Base-by-base conservation (phyloP, 2,888 invertebrate species). In the Tuberolachnus salignus region DNA sequence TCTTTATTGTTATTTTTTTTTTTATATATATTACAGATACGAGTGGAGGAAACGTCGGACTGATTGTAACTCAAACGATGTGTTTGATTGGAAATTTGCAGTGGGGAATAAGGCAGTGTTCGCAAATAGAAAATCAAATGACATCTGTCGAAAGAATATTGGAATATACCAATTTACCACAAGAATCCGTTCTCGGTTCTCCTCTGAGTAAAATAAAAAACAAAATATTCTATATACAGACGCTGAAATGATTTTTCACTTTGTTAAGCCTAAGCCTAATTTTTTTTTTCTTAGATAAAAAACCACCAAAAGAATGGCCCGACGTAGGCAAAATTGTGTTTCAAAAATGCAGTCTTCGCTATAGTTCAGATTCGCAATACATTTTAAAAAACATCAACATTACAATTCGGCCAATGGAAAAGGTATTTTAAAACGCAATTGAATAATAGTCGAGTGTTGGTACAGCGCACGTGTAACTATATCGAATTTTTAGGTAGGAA, bases 61-160 rank as follows among this genome's bases (percentile, higher is more conserved):
- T 94, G 75, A 92, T 92, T 13, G 92, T 94, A 72, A 93, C 93
- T 0, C 92, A 93, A 84, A 91, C 92, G 19, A 91, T 93, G 85
- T 90, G 90, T 0, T 88, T 94, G 80, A 92, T 92, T 0, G 92
- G 93, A 13, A 91, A 91, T 90, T 90, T 92, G 85, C 92, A 92
- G 84, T 97, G 95, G 94, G 95, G 94, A 34, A 94, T 97, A 90
- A 88, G 96, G 13, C 96, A 97, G 85, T 94, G 94, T 83, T 94
- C 95, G 0, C 95, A 96, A 85, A 85, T 94, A 11, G 93, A 91
- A 84, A 94, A 94, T 84, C 92, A 92, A 82, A 93, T 95, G 94
- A 94, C 93, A 2, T 92, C 94, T 8, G 97, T 97, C 0, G 97
- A 98, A 86, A 89, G 95, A 85, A 90, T 95, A 0, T 85, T 94